Evolutionary conservation across 37 sponge, comb jelly and placozoan genomes (phyloP), one percentile per base, ranked within the genome.

Genomic region (Axinella damicornis): DNA sequence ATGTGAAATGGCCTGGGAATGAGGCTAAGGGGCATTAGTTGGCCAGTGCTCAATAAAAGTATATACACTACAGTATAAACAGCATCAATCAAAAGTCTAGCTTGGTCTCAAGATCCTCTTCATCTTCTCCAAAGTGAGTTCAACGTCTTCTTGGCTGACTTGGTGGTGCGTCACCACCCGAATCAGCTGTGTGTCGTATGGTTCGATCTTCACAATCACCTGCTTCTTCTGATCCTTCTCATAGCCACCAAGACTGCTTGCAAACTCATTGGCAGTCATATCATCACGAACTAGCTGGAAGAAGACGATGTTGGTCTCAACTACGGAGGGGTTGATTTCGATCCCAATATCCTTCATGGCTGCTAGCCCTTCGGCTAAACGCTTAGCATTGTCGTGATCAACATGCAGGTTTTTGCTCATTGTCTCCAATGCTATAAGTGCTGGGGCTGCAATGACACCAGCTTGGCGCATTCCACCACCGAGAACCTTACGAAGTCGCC

Each of bases 381-480:
- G 59, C 72, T 80, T 74, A 12, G 95, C 92, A 71, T 81, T 90
- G 31, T 81, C 64, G 78, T 94, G 95, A 63, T 94, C 95, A 5
- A 18, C 56, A 13, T 87, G 65, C 53, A 94, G 66, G 11, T 64
- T 27, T n/a, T 53, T 57, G 9, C 64, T 24, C 73, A 87, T 84
- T 32, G 69, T 64, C 28, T 91, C 85, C 62, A 94, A 67, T 22
- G 89, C 91, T 20, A 87, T 76, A 2, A 94, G 24, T 0, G 88
- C 95, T 58, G 91, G 78, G 24, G 95, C 95, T 77, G 95, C 95
- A 4, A 94, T n/a, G 27, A 94, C 79, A 0, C 95, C 95, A 57
- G 68, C 77, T 71, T 94, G 95, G 22, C 91, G 53, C 91, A 90
- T 84, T 0, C 95, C 95, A 11, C 95, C 95, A 1, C 95, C 95